Conservation (phyloP, 2,113 vertebrate species). For the Falcunculus frontatus region DNA sequence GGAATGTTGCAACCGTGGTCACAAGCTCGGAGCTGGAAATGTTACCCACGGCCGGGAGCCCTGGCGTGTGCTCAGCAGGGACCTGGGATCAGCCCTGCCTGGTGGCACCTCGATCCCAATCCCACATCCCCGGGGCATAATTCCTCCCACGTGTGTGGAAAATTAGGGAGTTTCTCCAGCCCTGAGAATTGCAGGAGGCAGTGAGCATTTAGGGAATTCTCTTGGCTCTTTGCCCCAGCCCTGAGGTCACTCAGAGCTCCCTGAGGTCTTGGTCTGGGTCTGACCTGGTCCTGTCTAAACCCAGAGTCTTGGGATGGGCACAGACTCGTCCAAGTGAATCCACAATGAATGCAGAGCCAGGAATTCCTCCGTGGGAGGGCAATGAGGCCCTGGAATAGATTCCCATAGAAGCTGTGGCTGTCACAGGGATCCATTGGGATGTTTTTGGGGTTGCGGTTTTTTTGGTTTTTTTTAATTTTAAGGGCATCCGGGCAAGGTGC, state of each 20-base stretch:
- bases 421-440: background rate
- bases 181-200: background rate
- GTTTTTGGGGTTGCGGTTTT: background rate
- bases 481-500: background rate
- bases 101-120: background rate
- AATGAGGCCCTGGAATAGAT: fast-evolving
- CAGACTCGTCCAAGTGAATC: background rate
- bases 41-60: background rate
- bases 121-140: fast-evolving
- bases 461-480: background rate
- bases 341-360: fast-evolving
- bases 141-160: fast-evolving
- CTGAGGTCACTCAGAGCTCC: background rate
- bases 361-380: background rate
- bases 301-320: background rate
- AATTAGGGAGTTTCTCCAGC: background rate
- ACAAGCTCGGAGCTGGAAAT: background rate
- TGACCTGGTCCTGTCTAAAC: background rate
- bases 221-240: background rate
- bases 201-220: background rate
- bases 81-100: background rate
- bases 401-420: background rate
- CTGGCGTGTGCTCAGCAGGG: background rate
- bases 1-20: slow-evolving; percentile 48
- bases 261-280: background rate